Base-by-base conservation (phyloP, 2,113 vertebrate species). In the Pogona vitticeps region DNA sequence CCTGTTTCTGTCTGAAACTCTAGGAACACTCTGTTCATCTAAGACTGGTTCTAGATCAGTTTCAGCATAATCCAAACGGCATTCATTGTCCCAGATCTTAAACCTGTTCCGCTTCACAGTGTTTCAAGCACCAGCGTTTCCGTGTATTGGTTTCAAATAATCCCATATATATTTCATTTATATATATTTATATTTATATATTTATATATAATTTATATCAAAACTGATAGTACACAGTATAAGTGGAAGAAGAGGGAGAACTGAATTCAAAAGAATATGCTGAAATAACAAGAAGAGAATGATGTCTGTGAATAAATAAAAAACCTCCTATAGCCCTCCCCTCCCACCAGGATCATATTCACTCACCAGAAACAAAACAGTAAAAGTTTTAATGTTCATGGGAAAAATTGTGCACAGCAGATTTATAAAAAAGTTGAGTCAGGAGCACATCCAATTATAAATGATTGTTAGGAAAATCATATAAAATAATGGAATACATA, bases 401-500 rank as follows among this genome's bases (percentile, higher is more conserved):
- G 97, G 97, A 97, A 67, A 76, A 98, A 98, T 96, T 98, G 98
- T 98, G 98, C 98, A 98, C 98, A 97, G 98, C 96, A 97, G 97
- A 97, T 97, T 97, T 97, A 97, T 98, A 96, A 97, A 97, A 98
- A 97, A 86, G 96, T 97, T 94, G 94, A 98, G 97, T 98, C 97
- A 97, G 98, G 97, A 97, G 97, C 98, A 99, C 98, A 98, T 98
- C 98, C 97, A 99, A 97, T 95, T 98, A 98, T 97, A 98, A 98
- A 97, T 97, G 97, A 97, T 97, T 96, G 96, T 96, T 97, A 97
- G 96, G 97, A 97, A 97, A 97, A 97, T 97, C 96, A 98, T 99
- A 99, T 97, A 99, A 99, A 99, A 99, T 98, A 98, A 98, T 97
- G 97, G 96, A 97, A 97, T 98, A 99, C 98, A 97, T 98, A 99